Evolutionary conservation across 2,888 invertebrate genomes (phyloP).

Genomic region (Hypercompe scribonia): DNA sequence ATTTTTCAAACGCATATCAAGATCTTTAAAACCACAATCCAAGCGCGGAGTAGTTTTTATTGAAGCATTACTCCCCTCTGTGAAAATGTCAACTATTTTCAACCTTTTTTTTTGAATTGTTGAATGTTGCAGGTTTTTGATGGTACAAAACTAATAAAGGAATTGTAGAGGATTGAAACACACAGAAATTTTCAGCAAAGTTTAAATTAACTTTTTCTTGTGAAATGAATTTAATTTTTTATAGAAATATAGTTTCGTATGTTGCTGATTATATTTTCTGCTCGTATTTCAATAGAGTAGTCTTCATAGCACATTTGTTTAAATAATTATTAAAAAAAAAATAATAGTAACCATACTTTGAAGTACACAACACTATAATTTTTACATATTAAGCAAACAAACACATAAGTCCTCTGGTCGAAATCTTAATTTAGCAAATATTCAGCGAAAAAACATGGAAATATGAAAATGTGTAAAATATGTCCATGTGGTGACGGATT

Average conservation of each 20-base stretch:
- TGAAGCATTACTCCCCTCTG: slow-evolving; percentile 26
- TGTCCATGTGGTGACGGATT: too few species aligned
- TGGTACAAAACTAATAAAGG: slow-evolving; percentile 8
- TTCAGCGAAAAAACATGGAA: too few species aligned
- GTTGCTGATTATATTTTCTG: neutral
- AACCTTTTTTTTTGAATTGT: slow-evolving; percentile 7
- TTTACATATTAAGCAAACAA: too few species aligned
- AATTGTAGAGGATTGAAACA: neutral
- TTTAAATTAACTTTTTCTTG: neutral
- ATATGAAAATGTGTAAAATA: too few species aligned
- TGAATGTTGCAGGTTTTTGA: slow-evolving; percentile 21
- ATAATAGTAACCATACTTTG: too few species aligned
- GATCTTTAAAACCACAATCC: slow-evolving; percentile 29
- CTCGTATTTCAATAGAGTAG: too few species aligned
- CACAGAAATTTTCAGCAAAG: neutral
- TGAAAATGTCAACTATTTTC: slow-evolving; percentile 34
- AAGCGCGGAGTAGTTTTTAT: slow-evolving; percentile 12
- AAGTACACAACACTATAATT: too few species aligned
- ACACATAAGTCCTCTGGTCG: too few species aligned
- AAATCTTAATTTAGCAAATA: too few species aligned
- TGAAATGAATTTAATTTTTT: neutral
- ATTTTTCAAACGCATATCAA: slow-evolving; percentile 14
- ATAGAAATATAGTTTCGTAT: neutral
- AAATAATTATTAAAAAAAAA: neutral
- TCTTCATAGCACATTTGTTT: too few species aligned